Conservation (phyloP, 2,888 invertebrate species). For the Drosophila mimetica region DNA sequence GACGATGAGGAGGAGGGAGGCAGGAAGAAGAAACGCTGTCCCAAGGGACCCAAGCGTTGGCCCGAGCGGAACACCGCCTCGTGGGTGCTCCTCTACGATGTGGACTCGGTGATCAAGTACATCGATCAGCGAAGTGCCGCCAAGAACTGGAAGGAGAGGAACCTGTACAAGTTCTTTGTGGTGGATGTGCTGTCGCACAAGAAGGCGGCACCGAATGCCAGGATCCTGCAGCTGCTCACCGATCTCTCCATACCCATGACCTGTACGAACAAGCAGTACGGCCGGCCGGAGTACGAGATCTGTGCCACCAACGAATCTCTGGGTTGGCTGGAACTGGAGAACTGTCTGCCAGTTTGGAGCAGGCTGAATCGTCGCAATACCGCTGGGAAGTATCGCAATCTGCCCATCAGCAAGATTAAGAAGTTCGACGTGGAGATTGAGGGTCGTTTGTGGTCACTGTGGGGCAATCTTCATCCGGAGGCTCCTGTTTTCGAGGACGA, state of each 20-base stretch:
- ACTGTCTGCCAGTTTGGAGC: constrained; percentile 82
- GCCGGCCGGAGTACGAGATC: constrained; percentile 66
- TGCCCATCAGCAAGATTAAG: constrained; percentile 84
- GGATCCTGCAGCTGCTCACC: constrained; percentile 77
- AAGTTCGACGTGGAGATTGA: constrained; percentile 89
- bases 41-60: constrained; percentile 67
- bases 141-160: constrained; percentile 73
- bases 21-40: constrained; percentile 51
- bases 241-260: constrained; percentile 71
- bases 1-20: constrained; percentile 45
- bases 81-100: constrained; percentile 81
- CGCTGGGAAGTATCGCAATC: constrained; percentile 74
- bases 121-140: constrained; percentile 68
- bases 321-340: constrained; percentile 81
- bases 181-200: constrained; percentile 80
- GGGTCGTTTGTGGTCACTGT: constrained; percentile 88
- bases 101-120: constrained; percentile 74
- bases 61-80: constrained; percentile 83
- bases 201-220: constrained; percentile 75
- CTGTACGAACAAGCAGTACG: constrained; percentile 60
- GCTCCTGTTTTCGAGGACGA: constrained; percentile 86
- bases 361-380: constrained; percentile 80
- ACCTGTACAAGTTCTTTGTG: constrained; percentile 73
- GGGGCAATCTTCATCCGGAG: constrained; percentile 88
- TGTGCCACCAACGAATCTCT: constrained; percentile 81